Evolutionary conservation across 2,888 invertebrate species (phyloP).

Genomic region (Nysson spinosus): DNA sequence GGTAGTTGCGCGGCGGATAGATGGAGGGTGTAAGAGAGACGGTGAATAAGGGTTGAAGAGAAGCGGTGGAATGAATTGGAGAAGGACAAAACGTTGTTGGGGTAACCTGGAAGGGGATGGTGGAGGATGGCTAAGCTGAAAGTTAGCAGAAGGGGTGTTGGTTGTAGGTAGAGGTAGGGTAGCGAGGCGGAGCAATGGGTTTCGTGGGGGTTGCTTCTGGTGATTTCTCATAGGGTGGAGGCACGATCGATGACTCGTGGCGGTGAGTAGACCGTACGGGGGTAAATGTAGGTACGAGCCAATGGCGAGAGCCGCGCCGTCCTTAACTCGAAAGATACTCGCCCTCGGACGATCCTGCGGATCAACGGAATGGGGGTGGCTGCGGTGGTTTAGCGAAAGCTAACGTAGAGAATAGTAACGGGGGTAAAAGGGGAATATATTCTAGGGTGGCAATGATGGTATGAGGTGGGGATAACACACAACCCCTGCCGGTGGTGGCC

Average conservation of each 20-base stretch:
- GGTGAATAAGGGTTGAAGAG: background rate
- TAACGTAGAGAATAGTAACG: too few species aligned
- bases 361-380: constrained; percentile 46
- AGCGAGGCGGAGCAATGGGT: constrained; percentile 64
- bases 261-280: constrained; percentile 61
- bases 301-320: constrained; percentile 64
- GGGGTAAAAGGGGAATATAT: too few species aligned
- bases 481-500: constrained; percentile 61
- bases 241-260: constrained; percentile 72
- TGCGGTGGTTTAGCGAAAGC: constrained; percentile 40
- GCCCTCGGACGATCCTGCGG: constrained; percentile 54
- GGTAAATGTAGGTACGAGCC: constrained; percentile 67
- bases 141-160: constrained; percentile 52
- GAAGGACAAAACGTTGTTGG: constrained; percentile 26
- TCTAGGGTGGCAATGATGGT: too few species aligned
- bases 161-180: constrained; percentile 43
- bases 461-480: constrained; percentile 53
- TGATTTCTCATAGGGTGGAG: constrained; percentile 71
- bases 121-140: constrained; percentile 57
- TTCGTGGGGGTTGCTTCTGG: constrained; percentile 64
- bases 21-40: constrained; percentile 26
- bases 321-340: constrained; percentile 72
- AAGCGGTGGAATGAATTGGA: constrained; percentile 17
- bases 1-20: constrained; percentile 53
- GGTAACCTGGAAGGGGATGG: constrained; percentile 20